Conservation (phyloP, 2,113 vertebrate genomes). For the western clawed frog (Xenopus tropicalis) region DNA sequence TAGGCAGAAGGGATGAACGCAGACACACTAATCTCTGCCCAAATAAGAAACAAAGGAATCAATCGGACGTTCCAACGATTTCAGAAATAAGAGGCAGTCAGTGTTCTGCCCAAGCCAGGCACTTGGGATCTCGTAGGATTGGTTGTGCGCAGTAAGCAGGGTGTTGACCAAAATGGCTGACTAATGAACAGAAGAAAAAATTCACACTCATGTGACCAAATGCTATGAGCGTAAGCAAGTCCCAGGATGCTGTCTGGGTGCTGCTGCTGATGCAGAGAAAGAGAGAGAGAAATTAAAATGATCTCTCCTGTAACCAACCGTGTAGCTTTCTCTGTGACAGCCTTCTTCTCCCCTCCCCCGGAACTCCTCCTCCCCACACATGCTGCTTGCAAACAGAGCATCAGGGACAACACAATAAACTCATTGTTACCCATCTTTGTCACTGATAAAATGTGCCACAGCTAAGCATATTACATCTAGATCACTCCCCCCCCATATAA, state of each 20-base stretch:
- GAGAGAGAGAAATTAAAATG: constrained; percentile 49
- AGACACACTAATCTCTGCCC: not conserved
- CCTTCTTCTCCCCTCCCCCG: constrained; percentile 13
- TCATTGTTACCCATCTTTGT: not conserved
- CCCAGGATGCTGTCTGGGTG: constrained; percentile 67
- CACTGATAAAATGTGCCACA: not conserved
- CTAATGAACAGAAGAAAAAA: constrained; percentile 76
- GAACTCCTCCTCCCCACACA: constrained; percentile 51
- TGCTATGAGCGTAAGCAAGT: constrained; percentile 68
- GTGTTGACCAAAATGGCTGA: constrained; percentile 98
- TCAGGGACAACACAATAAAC: not conserved
- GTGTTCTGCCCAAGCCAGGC: constrained; percentile 54
- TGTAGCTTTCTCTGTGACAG: constrained; percentile 5
- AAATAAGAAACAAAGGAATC: constrained; percentile 35
- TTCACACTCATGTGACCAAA: constrained; percentile 85
- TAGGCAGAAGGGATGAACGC: constrained; percentile 22
- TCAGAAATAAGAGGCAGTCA: constrained; percentile 45
- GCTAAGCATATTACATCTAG: not conserved
- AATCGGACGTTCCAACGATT: constrained; percentile 49
- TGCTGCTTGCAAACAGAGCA: constrained; percentile 49
- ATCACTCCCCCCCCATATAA: too few species aligned
- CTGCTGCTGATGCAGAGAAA: constrained; percentile 65
- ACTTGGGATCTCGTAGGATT: constrained; percentile 66
- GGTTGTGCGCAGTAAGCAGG: constrained; percentile 78
- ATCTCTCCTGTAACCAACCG: constrained; percentile 41